Evolutionary conservation across 2,888 invertebrate genomes (phyloP).

Genomic region (Lithophane leautieri): DNA sequence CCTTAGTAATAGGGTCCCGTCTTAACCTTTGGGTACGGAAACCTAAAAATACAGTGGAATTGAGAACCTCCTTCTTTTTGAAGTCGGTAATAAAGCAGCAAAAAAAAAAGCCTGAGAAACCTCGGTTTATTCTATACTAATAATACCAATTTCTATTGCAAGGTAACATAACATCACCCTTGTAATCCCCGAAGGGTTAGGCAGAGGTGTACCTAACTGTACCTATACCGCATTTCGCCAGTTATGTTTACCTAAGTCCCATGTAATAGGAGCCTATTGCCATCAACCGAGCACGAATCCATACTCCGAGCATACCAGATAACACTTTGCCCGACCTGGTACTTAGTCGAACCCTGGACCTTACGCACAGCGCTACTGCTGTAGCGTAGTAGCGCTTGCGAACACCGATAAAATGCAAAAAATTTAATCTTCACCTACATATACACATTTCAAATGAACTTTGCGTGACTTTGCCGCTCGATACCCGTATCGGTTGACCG

Average conservation of each 20-base stretch:
- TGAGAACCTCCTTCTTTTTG: too few relatives aligned
- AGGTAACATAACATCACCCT: not conserved
- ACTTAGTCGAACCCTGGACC: not conserved
- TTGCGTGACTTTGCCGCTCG: conserved; percentile 6
- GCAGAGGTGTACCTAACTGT: not conserved
- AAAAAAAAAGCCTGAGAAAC: too few relatives aligned
- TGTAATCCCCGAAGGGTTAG: not conserved
- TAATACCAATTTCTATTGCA: not conserved
- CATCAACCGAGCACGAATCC: not conserved
- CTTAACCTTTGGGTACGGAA: too few relatives aligned
- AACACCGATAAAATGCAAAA: not conserved
- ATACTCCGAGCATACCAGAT: not conserved
- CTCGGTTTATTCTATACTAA: too few relatives aligned
- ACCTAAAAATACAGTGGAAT: too few relatives aligned
- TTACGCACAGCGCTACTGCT: not conserved
- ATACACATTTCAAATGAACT: conserved; percentile 10
- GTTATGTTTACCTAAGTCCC: not conserved
- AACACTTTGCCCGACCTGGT: not conserved
- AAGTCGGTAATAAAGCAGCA: too few relatives aligned
- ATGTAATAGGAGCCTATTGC: not conserved
- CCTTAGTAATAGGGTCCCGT: too few relatives aligned
- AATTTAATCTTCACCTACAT: not conserved
- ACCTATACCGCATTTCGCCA: too few relatives aligned
- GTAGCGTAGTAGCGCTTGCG: not conserved
- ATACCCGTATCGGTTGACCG: conserved; percentile 39